Evolutionary conservation across 2,888 invertebrate species (phyloP).

Genomic region (Dascillus cervinus): DNA sequence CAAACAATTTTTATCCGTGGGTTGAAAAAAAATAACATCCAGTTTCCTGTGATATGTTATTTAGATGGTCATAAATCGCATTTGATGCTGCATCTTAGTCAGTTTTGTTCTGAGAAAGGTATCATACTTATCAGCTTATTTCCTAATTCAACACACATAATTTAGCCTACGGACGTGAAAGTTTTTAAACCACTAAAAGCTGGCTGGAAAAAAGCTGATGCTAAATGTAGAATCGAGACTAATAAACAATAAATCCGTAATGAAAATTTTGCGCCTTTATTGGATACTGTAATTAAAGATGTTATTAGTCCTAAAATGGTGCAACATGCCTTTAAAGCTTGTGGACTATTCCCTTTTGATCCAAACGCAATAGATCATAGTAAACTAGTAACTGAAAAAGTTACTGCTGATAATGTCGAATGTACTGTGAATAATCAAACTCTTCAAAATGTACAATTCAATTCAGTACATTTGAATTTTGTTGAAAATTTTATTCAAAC

Average conservation of each 20-base stretch:
- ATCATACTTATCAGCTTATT: constrained; percentile 5
- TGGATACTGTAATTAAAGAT: constrained; percentile 5
- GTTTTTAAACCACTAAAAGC: constrained; percentile 6
- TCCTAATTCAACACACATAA: constrained; percentile 4
- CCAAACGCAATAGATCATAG: constrained; percentile 1
- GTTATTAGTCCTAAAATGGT: neutral
- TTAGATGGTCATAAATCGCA: constrained; percentile 7
- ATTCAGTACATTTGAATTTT: too few species aligned
- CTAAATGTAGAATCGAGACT: constrained; percentile 5
- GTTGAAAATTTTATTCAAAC: too few species aligned
- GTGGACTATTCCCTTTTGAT: constrained; percentile 2
- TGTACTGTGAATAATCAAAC: neutral
- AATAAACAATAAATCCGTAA: constrained; percentile 5
- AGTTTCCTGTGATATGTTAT: neutral
- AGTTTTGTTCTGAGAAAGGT: constrained; percentile 5
- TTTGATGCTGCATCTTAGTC: constrained; percentile 7
- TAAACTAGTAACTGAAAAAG: neutral
- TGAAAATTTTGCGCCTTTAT: constrained; percentile 7
- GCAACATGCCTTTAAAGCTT: constrained; percentile 4
- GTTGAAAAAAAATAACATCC: constrained; percentile 9
- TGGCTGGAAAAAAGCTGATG: constrained; percentile 6
- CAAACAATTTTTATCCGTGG: constrained; percentile 29
- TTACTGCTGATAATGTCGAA: neutral
- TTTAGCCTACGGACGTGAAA: constrained; percentile 8
- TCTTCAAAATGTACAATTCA: too few species aligned